phyloP scores from a whole-genome alignment of 2,888 invertebrate genomes.

The Drosophila fulvimacula region DNA sequence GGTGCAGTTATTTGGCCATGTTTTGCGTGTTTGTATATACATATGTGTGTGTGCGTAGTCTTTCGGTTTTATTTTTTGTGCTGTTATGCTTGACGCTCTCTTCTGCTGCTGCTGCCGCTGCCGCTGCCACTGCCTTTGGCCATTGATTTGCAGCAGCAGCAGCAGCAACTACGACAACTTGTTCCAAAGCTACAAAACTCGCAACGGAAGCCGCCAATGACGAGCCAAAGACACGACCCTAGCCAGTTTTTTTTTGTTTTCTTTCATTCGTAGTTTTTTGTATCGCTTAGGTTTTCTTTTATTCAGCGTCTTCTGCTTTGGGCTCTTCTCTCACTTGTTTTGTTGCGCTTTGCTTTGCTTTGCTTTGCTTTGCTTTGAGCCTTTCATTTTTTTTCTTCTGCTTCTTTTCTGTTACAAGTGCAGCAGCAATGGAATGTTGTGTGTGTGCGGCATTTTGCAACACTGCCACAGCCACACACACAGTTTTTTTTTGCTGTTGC shows the following conservation, averaged over 20 bases:
- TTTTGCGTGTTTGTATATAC: constrained; percentile 28
- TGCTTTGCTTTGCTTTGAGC: constrained; percentile 43
- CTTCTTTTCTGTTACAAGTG: constrained; percentile 58
- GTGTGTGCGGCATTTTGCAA: constrained; percentile 54
- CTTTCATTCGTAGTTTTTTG: constrained; percentile 20
- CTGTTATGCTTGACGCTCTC: constrained; percentile 52
- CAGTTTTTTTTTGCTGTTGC: constrained; percentile 27
- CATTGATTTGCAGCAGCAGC: constrained; percentile 63
- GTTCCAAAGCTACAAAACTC: constrained; percentile 57
- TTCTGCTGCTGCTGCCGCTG: constrained; percentile 22
- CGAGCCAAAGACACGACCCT: constrained; percentile 64
- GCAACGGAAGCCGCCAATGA: constrained; percentile 77
- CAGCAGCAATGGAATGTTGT: constrained; percentile 51
- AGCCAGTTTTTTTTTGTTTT: constrained; percentile 50
- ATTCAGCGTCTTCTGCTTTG: constrained; percentile 25
- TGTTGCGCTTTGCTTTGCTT: constrained; percentile 41
- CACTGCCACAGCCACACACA: constrained; percentile 37
- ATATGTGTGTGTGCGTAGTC: constrained; percentile 27
- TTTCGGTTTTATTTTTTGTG: constrained; percentile 19
- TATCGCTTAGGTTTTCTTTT: constrained; percentile 44
- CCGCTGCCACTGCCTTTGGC: constrained; percentile 30
- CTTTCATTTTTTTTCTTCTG: constrained; percentile 58
- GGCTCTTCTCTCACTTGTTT: constrained; percentile 13
- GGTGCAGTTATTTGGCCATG: constrained; percentile 75
- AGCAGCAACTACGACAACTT: constrained; percentile 50